These are phyloP conservation scores for Bellardia pandia DNA, from an alignment of 2,888 invertebrate genomes.

Conservation along the genomic window DNA sequence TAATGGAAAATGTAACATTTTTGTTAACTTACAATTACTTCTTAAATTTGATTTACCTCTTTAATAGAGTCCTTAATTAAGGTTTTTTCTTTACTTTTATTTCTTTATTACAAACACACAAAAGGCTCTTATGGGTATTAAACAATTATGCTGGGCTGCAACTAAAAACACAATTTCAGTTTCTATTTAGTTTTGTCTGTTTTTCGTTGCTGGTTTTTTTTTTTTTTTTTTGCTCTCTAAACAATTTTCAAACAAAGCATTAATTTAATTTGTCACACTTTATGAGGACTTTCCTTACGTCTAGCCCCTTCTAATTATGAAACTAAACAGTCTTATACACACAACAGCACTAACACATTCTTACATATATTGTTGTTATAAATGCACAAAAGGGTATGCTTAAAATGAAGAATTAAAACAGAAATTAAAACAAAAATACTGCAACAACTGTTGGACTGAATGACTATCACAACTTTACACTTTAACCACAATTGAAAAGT, in stretches of 20 bases:
- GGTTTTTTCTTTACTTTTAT: constrained; percentile 4
- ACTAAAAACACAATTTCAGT: constrained; percentile 48
- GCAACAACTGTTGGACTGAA: constrained; percentile 26
- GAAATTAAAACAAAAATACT: constrained; percentile 34
- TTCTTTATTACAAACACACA: constrained; percentile 11
- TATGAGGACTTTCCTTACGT: constrained; percentile 46
- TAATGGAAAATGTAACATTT: no score
- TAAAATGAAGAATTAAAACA: constrained; percentile 22
- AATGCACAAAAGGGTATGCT: constrained; percentile 16
- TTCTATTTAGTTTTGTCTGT: constrained; percentile 17
- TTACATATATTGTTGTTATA: background rate
- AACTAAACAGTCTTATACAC: background rate
- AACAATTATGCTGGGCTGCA: constrained; percentile 57
- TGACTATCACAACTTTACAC: constrained; percentile 65
- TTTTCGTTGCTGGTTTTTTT: background rate
- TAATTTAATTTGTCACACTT: constrained; percentile 76
- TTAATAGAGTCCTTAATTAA: constrained; percentile 54
- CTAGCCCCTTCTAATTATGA: background rate
- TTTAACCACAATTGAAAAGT: constrained; percentile 70
- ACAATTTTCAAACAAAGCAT: constrained; percentile 76
- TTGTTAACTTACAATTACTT: background rate
- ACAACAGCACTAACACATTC: background rate
- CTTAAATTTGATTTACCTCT: constrained; percentile 19
- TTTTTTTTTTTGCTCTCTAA: constrained; percentile 71
- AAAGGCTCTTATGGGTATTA: constrained; percentile 61